Conservation (phyloP, 2,113 vertebrate species). For the Euleptes europaea region DNA sequence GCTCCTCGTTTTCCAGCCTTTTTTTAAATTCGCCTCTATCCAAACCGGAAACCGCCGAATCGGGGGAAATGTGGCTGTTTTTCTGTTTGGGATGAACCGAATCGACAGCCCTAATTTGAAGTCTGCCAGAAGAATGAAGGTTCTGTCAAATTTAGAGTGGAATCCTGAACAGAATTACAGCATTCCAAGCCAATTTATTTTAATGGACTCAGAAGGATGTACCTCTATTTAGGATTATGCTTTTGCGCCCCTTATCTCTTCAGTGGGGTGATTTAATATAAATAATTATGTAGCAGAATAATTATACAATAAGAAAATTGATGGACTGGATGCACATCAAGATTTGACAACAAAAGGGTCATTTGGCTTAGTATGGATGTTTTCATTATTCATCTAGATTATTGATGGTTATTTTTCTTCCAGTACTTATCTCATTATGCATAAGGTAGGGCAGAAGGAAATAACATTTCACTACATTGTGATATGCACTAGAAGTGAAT, state of each 20-base stretch:
- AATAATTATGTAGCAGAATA: background rate
- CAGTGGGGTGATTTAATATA: background rate
- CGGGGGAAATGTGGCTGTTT: too few species aligned
- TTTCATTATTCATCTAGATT: constrained; percentile 10
- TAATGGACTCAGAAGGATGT: too few species aligned
- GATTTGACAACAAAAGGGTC: background rate
- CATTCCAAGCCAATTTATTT: too few species aligned
- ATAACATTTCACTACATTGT: background rate
- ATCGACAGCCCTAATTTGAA: too few species aligned
- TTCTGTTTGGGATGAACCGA: too few species aligned
- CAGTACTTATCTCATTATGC: constrained; percentile 14
- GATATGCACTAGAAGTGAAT: background rate
- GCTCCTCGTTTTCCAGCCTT: too few species aligned
- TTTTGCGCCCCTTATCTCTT: background rate
- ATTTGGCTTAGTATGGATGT: background rate
- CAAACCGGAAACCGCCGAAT: too few species aligned
- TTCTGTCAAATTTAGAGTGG: background rate
- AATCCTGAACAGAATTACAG: too few species aligned
- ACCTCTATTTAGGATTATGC: too few species aligned
- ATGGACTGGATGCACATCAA: background rate
- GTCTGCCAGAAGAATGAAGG: background rate
- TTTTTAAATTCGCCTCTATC: too few species aligned
- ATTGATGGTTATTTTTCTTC: background rate
- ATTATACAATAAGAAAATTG: background rate
- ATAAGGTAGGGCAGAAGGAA: background rate